Conservation (phyloP, 2,888 invertebrate species). For the Andrena bicolor region DNA sequence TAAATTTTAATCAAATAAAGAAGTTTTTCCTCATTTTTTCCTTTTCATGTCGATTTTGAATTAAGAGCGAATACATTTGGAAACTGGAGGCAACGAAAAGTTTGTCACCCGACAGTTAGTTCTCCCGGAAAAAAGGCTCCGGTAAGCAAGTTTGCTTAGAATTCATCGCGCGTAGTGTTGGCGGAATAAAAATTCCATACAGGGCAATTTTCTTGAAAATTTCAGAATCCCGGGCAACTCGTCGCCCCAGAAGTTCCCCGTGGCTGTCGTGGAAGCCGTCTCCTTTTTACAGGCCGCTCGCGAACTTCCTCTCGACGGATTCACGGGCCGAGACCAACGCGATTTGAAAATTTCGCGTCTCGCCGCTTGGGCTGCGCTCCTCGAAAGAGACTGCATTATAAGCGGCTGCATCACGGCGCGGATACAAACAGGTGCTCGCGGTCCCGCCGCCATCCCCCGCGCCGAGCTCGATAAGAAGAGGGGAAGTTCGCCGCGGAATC, state of each 20-base stretch:
- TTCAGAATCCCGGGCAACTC: not conserved
- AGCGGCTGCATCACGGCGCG: constrained; percentile 3
- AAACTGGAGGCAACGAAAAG: too few species aligned
- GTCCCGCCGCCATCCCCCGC: not conserved
- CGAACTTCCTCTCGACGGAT: not conserved
- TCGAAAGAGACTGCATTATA: constrained; percentile 31
- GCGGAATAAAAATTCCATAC: constrained; percentile 1
- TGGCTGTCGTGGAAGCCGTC: too few species aligned
- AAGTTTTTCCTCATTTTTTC: too few species aligned
- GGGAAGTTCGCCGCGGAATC: constrained; percentile 39
- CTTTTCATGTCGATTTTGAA: too few species aligned
- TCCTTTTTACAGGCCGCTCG: not conserved
- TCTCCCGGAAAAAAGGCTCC: too few species aligned
- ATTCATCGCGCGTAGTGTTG: too few species aligned
- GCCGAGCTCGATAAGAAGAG: constrained; percentile 29
- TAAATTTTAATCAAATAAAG: too few species aligned
- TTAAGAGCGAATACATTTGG: too few species aligned
- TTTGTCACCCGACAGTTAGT: too few species aligned
- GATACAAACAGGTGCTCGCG: constrained; percentile 41
- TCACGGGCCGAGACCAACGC: constrained; percentile 15
- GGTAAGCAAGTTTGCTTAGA: too few species aligned
- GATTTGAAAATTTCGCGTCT: constrained; percentile 33
- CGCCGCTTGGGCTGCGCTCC: not conserved
- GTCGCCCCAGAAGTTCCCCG: not conserved
- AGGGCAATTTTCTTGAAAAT: constrained; percentile 3